These are phyloP conservation scores for Rhadinocentrus ornatus DNA, from an alignment of 2,797 vertebrate genomes.

Conservation along the genomic window DNA sequence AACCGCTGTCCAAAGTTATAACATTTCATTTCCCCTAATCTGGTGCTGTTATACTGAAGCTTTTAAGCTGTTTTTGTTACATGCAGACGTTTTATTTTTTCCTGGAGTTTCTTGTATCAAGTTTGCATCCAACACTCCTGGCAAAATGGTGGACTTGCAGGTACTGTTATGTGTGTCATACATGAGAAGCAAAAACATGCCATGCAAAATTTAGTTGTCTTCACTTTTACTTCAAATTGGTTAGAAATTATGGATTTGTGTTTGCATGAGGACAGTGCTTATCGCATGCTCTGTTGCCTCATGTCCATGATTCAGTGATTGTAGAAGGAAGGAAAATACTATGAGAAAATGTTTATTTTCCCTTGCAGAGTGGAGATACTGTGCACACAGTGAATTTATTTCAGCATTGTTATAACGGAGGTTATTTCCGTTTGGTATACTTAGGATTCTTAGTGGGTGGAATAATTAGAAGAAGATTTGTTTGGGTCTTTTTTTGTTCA, in stretches of 20 bases:
- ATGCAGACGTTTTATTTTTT: slow-evolving; percentile 36
- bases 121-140: slow-evolving; percentile 34
- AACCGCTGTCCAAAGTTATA: slow-evolving; percentile 9
- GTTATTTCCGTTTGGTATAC: slow-evolving; percentile 11
- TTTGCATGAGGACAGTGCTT: slow-evolving; percentile 59
- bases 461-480: slow-evolving; percentile 21
- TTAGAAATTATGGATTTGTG: slow-evolving; percentile 57
- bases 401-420: slow-evolving; percentile 1
- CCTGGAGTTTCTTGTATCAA: slow-evolving; percentile 20
- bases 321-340: slow-evolving; percentile 39
- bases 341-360: slow-evolving; percentile 17
- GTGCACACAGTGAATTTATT: slow-evolving; percentile 10
- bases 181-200: slow-evolving; percentile 21
- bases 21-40: slow-evolving; percentile 8
- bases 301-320: slow-evolving; percentile 36
- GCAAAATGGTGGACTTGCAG: slow-evolving; percentile 27
- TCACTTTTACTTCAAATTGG: not conserved
- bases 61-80: slow-evolving; percentile 39
- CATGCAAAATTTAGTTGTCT: slow-evolving; percentile 9
- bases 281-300: slow-evolving; percentile 63
- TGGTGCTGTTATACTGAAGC: slow-evolving; percentile 52
- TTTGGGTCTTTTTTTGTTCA: slow-evolving; percentile 3
- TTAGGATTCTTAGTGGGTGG: not conserved
- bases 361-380: slow-evolving; percentile 16
- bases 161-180: slow-evolving; percentile 43